Conservation (phyloP, 2,797 vertebrate genomes). For the Euphonia xanthogaster region DNA sequence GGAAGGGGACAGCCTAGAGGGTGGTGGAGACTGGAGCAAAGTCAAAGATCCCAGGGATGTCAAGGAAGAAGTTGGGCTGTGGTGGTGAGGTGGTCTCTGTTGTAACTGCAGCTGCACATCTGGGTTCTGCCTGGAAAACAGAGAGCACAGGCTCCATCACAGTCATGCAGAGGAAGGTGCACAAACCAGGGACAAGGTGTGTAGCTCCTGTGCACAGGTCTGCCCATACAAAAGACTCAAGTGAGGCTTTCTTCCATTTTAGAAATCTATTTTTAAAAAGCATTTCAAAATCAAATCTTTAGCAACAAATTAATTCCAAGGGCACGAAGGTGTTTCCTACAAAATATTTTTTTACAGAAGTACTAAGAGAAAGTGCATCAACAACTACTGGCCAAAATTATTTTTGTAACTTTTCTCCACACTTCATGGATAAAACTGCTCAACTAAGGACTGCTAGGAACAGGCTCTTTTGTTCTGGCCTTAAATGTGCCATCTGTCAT, state of each 20-base stretch:
- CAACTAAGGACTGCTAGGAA: neutral
- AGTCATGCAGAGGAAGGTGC: neutral
- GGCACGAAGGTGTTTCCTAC: rapidly evolving
- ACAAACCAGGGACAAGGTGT: neutral
- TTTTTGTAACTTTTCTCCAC: neutral
- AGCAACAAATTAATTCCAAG: neutral
- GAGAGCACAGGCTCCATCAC: constrained; percentile 18
- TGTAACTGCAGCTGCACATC: constrained; percentile 82
- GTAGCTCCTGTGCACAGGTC: neutral
- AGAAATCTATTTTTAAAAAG: neutral
- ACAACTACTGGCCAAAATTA: neutral
- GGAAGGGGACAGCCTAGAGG: constrained; percentile 83
- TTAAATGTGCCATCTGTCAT: neutral
- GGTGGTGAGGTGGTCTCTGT: constrained; percentile 87
- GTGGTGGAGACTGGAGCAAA: constrained; percentile 87
- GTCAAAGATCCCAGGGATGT: constrained; percentile 90
- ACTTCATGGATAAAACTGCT: neutral
- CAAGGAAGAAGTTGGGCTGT: constrained; percentile 94
- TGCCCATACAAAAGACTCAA: neutral
- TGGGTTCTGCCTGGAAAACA: constrained; percentile 85
- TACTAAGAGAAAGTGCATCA: neutral
- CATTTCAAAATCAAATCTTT: neutral
- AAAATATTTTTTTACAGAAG: neutral
- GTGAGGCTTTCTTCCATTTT: neutral
- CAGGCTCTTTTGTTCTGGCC: neutral